Evolutionary conservation across 2,797 vertebrate species (phyloP).

Genomic region (Diceros bicornis): DNA sequence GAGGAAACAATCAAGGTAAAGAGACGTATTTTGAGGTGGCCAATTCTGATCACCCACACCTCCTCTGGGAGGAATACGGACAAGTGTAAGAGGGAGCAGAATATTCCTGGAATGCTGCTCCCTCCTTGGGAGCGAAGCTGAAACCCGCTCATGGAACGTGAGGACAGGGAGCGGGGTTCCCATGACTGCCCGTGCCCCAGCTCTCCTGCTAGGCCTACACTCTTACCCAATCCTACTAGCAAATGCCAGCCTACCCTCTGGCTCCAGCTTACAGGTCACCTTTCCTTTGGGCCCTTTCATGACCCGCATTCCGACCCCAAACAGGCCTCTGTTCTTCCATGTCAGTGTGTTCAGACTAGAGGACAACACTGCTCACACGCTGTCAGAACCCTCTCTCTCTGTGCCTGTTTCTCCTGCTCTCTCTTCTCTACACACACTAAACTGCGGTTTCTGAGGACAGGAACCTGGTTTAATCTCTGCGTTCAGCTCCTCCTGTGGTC

Average conservation of each 20-base stretch:
- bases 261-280: not conserved
- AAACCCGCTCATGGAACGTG: not conserved
- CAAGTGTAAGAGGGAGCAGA: not conserved
- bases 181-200: rapidly evolving
- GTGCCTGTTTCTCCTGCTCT: not conserved
- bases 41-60: no score
- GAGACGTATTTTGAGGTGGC: no score
- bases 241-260: not conserved
- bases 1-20: no score
- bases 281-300: not conserved
- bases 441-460: not conserved
- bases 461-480: not conserved
- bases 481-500: not conserved
- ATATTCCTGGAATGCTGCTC: not conserved
- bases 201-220: not conserved
- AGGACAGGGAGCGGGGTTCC: rapidly evolving
- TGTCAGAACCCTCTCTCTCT: not conserved
- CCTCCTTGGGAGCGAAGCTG: not conserved
- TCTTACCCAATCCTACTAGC: not conserved
- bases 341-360: not conserved
- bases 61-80: not conserved
- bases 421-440: not conserved
- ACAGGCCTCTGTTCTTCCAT: not conserved
- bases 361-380: not conserved
- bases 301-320: not conserved